Evolutionary conservation across 2,113 vertebrate species (phyloP).

Genomic region (Acrocephalus kingi): DNA sequence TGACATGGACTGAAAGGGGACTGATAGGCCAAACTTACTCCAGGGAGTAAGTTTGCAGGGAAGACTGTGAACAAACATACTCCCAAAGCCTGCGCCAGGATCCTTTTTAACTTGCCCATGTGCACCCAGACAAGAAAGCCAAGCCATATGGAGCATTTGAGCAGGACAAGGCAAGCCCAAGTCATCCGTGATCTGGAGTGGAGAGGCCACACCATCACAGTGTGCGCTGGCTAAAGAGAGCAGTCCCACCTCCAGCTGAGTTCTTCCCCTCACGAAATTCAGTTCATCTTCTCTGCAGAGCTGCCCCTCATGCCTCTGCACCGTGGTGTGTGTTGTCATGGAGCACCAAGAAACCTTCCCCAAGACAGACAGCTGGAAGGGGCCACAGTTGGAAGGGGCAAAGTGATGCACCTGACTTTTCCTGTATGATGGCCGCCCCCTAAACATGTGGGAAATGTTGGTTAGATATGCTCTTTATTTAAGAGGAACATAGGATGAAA

Average conservation of each 20-base stretch:
- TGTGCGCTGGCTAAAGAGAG: not conserved
- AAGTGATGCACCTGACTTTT: not conserved
- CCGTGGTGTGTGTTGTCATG: rapidly evolving
- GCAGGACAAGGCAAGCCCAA: not conserved
- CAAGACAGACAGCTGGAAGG: not conserved
- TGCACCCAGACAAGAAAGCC: not conserved
- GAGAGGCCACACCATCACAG: not conserved
- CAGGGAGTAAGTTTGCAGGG: not conserved
- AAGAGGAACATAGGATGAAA: not conserved
- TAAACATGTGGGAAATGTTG: not conserved
- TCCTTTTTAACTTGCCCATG: not conserved
- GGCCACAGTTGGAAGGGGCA: not conserved
- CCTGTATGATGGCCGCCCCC: not conserved
- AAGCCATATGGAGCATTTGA: not conserved
- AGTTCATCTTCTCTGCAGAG: not conserved
- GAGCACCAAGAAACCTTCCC: not conserved
- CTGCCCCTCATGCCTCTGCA: not conserved
- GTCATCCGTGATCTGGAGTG: not conserved
- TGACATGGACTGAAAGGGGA: not conserved
- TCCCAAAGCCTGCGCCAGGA: not conserved
- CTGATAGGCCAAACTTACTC: not conserved
- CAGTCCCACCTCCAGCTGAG: not conserved
- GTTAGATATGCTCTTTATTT: not conserved
- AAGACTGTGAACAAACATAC: not conserved
- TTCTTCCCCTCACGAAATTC: not conserved